Percentiles rank a stretch among this genome's conserved stretches.
Conservation (phyloP, 2,888 invertebrate genomes). For the Synergus umbraculus region DNA sequence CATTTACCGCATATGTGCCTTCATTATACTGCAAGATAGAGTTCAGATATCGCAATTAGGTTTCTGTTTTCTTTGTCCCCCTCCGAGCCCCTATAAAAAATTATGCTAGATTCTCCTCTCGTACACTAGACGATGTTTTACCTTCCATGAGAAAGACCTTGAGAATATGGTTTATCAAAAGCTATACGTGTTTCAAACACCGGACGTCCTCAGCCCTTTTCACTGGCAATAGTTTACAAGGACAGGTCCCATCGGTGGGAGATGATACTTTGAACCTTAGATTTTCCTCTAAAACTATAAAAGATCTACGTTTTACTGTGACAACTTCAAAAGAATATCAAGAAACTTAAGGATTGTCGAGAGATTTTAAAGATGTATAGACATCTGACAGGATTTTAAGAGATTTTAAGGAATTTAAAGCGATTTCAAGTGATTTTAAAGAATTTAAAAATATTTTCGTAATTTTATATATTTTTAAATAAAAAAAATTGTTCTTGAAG, state of each 20-base stretch:
- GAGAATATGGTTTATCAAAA: neutral
- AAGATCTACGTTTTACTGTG: no score
- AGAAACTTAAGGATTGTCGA: no score
- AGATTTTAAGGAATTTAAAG: no score
- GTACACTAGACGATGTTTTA: neutral
- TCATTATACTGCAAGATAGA: neutral
- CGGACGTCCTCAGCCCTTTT: neutral
- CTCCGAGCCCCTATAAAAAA: neutral
- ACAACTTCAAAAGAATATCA: no score
- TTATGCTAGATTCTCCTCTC: neutral
- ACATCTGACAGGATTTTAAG: no score
- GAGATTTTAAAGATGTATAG: no score
- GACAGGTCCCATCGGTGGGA: neutral
- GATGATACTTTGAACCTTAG: neutral
- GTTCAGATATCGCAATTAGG: neutral
- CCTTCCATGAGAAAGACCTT: neutral
- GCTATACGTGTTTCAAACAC: neutral
- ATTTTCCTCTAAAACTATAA: neutral
- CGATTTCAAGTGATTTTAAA: no score
- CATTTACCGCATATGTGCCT: neutral
- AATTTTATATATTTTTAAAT: no score
- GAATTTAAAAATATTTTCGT: no score
- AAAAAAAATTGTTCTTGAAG: no score
- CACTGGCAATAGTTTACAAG: neutral
- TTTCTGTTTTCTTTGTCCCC: neutral